Evolutionary conservation across 2,797 vertebrate genomes (phyloP).

Genomic region (Emydoidea blandingii): DNA sequence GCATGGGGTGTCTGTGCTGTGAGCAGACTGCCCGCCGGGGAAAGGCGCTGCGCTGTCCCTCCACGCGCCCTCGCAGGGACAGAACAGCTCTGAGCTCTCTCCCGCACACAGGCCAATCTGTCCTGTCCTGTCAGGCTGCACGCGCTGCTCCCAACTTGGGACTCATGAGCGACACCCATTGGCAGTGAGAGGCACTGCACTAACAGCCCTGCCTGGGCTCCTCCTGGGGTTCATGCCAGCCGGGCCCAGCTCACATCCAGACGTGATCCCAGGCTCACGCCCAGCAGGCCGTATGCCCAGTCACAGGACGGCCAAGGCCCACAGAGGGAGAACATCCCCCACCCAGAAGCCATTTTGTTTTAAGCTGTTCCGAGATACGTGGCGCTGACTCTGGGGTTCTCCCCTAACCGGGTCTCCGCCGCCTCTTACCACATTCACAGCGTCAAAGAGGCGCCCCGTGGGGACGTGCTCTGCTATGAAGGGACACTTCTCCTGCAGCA

Average conservation of each 20-base stretch:
- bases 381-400: not conserved
- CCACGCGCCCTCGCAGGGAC: not conserved
- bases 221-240: not conserved
- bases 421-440: constrained; percentile 91
- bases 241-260: not conserved
- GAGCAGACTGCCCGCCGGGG: not conserved
- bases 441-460: constrained; percentile 85
- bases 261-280: too few species aligned
- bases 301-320: not conserved
- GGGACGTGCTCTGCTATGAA: constrained; percentile 81
- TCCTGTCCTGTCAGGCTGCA: too few species aligned
- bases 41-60: too few species aligned
- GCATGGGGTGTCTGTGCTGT: not conserved
- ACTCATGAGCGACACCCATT: not conserved
- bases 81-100: not conserved
- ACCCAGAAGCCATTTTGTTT: not conserved
- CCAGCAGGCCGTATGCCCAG: not conserved
- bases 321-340: not conserved
- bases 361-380: not conserved
- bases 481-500: constrained; percentile 90
- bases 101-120: not conserved
- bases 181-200: not conserved
- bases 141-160: not conserved
- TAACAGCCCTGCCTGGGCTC: not conserved
- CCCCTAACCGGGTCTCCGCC: not conserved